phyloP scores from a whole-genome alignment of 2,113 vertebrate genomes.

The Tyrannus savana region DNA sequence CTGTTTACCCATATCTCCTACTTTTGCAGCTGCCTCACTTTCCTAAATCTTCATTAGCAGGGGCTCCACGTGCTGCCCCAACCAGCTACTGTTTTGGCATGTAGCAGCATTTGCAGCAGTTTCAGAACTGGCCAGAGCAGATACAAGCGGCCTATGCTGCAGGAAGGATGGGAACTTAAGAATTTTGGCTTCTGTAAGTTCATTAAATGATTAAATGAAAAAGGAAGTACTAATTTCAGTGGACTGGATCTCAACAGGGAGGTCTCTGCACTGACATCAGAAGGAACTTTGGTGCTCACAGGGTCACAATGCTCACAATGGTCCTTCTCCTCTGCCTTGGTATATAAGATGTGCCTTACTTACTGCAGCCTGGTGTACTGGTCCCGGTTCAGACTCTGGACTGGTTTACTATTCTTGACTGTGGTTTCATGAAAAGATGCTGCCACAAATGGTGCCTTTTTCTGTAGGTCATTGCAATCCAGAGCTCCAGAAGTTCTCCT shows the following conservation, averaged over 20 bases:
- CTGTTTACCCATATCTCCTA: background rate
- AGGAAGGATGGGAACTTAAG: background rate
- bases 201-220: background rate
- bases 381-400: background rate
- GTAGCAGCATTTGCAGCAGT: background rate
- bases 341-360: background rate
- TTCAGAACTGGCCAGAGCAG: background rate
- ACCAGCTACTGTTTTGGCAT: background rate
- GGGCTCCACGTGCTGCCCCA: background rate
- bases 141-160: background rate
- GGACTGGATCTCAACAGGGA: background rate
- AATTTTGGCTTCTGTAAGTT: background rate
- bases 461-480: background rate
- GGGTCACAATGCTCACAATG: no score
- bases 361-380: background rate
- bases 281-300: background rate
- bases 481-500: background rate
- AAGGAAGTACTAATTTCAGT: background rate
- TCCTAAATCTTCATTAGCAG: background rate
- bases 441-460: background rate
- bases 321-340: background rate
- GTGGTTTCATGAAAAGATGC: background rate
- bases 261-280: background rate
- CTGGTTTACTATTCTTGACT: background rate
- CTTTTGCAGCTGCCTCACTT: background rate